Evolutionary conservation across 2,113 vertebrate species (phyloP), one percentile per base, ranked within the genome.

Genomic region (Pseudolaguvia tuberculata): DNA sequence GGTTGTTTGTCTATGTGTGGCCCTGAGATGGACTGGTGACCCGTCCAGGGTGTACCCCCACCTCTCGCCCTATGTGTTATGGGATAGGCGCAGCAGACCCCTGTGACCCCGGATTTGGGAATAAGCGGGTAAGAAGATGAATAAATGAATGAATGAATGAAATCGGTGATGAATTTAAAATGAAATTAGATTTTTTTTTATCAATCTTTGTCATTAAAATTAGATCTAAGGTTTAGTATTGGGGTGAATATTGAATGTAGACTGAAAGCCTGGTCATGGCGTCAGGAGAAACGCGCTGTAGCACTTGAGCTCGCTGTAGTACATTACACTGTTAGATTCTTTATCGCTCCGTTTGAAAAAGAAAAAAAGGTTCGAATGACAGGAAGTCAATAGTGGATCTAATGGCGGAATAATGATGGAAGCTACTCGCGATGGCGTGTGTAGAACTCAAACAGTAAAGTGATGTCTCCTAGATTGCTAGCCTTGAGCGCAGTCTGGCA

Each of bases 351-450:
- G 73, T 75, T 18, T 45, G 29, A 7, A 52, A 75, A 61, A 13
- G 45, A 13, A 17, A 2, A 68, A 39, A 39, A 65, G 62, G n/a
- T n/a, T n/a, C n/a, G n/a, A 69, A 18, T 63, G 65, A 75, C 71
- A 71, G 71, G 14, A 55, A 73, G 48, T 78, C 68, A 75, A 71
- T 78, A 59, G 27, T 50, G 31, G 66, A 66, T 75, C 48, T 67
- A 78, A 72, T 68, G 55, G 63, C 35, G 55, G 27, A 78, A 48
- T 78, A 75, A 81, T 68, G 70, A 56, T 78, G 50, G 25, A 35
- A 67, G 18, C 47, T 55, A 61, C 61, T 77, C 42, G 74, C 55
- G 27, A 69, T 55, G 45, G 48, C 23, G 23, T 67, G 66, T 13
- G 56, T 50, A 39, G 55, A 72, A 45, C 53, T 78, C 47, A 53